These are phyloP conservation scores for Tapera naevia DNA, from an alignment of 2,797 vertebrate genomes.

Conservation along the genomic window DNA sequence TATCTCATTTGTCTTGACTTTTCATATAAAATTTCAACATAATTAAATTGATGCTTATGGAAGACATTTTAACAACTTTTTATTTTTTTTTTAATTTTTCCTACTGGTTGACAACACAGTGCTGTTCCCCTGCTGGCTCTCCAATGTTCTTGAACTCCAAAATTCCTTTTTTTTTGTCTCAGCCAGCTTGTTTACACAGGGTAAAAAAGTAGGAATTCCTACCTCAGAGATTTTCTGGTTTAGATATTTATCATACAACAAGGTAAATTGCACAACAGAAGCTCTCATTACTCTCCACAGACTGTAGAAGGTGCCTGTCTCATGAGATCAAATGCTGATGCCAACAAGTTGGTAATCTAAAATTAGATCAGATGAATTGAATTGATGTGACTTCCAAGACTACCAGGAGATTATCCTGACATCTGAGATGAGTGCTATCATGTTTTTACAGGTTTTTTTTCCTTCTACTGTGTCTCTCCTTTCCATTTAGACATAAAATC, in stretches of 20 bases:
- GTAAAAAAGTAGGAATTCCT: neutral
- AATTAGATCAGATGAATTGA: neutral
- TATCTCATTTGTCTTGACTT: neutral
- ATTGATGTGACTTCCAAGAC: neutral
- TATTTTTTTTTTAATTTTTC: no score
- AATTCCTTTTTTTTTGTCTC: neutral
- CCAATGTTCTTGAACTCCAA: neutral
- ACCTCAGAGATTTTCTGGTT: neutral
- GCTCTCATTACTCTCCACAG: neutral
- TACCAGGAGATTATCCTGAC: neutral
- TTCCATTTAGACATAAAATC: neutral
- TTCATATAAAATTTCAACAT: neutral
- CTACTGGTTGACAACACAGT: neutral
- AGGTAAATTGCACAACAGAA: neutral
- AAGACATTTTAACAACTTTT: rapidly evolving
- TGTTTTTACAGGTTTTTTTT: neutral
- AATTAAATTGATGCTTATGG: neutral
- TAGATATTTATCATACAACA: neutral
- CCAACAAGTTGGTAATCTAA: neutral
- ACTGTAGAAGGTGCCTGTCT: neutral
- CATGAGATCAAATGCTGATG: neutral
- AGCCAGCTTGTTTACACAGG: neutral
- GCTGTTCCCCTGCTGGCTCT: neutral
- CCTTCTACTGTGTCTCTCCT: neutral
- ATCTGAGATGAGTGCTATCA: neutral